Evolutionary conservation across 2,888 invertebrate genomes (phyloP), one percentile per base, ranked within the genome.

Genomic region (Lasioglossum vierecki): DNA sequence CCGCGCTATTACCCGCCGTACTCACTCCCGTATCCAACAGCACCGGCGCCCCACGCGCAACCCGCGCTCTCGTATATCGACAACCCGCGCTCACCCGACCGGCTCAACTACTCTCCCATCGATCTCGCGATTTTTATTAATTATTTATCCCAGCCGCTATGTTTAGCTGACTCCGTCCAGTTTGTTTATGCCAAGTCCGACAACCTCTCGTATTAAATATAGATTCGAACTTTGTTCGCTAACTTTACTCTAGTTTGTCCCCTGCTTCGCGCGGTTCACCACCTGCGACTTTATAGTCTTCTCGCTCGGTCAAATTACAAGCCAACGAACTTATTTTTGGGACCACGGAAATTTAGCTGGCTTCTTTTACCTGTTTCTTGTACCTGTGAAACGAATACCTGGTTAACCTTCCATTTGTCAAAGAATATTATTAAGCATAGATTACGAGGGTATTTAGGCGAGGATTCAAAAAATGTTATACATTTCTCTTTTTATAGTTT

Each of bases 1-100:
- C 90, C 91, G 88, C 91, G 89, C 89, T 88, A 89, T 90, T 91
- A 88, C 88, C 88, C 87, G 83, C 82, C 88, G 89, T 87, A 72
- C 83, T 87, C 92, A 91, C 80, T 82, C 84, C 90, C 90, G 92
- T 90, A 91, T 83, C 66, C 90, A 87, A 87, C 82, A 88, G 76
- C 77, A 73, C 82, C 87, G 87, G 89, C 80, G 88, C 88, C 89
- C 90, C 35, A 46, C 60, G 22, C 80, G 83, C 63, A 63, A 63
- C 63, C 63, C 63, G 63, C 63, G 53, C 53, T 46, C 9, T 2
- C 53, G 53, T 53, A 30, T 30, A 15, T 30, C 15, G 30, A 63
- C 63, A 60, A 15, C 26, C 30, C 30, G 63, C 63, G 63, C 30
- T 30, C 53, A 9, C 9, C 15, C 63, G 30, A 63, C 63, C 30